Evolutionary conservation across 2,888 invertebrate genomes (phyloP), one percentile per base, ranked within the genome.

Genomic region (Saturnia japonica): DNA sequence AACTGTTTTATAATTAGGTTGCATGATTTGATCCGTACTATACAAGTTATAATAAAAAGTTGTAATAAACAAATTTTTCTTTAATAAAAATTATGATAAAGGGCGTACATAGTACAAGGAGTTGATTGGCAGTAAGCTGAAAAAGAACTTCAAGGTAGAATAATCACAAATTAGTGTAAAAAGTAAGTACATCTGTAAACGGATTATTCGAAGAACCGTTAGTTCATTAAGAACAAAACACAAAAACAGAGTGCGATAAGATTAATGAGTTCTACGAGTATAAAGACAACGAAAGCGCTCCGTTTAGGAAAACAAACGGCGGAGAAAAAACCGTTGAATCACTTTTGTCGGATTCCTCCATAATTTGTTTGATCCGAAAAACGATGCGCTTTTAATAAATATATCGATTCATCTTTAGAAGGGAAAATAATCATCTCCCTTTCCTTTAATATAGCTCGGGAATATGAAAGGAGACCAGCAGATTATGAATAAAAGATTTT

Each of bases 401-500:
- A 22, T 19, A 0, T 40, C 40, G 19, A 64, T 64, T 64, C 40
- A 64, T 64, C 40, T 64, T 64, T n/a, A 40, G 16, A 64, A 1
- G 14, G 25, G 19, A 40, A 64, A 40, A 40, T 64, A 64, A 64
- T 64, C 40, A 64, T n/a, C 8, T 64, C 19, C 22, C n/a, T 40
- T 40, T 40, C 7, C 40, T 34, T 40, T 64, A 40, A 64, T 64
- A 40, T 40, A 11, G 40, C 64, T 64, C 12, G 7, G 64, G n/a
- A 64, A 64, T 40, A 64, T 40, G 40, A 64, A 64, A 1, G 34
- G 64, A 34, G 40, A 2, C 57, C 12, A 60, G 4, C 25, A 28
- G 12, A 28, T 60, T 60, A 60, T 60, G 57, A 57, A 57, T 57
- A 57, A 57, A 57, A 57, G 57, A 57, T 28, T 60, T 4, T 28